A percentile compares a stretch with the other conserved stretches of the same genome.
These are phyloP conservation scores for Boleophthalmus pectinirostris DNA, from an alignment of 2,113 vertebrate genomes.

Conservation along the genomic window DNA sequence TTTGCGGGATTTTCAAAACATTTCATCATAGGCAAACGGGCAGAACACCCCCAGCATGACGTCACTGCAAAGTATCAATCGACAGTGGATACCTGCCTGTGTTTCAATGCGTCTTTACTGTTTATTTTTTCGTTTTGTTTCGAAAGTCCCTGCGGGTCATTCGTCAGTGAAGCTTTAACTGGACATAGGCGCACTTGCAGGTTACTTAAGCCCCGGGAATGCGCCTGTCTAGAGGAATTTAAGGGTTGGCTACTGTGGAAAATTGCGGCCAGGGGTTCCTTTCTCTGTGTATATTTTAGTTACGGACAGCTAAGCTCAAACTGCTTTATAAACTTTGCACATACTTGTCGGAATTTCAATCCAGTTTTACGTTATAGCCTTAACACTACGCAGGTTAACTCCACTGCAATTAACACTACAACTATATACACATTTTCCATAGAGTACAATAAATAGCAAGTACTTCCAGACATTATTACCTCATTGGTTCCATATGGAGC, in stretches of 20 bases:
- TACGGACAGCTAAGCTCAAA: constrained; percentile 17
- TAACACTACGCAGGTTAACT: constrained; percentile 44
- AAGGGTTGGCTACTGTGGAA: not conserved
- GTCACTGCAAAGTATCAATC: too few relatives aligned
- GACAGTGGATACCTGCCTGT: too few relatives aligned
- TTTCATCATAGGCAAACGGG: too few relatives aligned
- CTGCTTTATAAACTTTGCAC: constrained; percentile 53
- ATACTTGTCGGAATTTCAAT: constrained; percentile 51
- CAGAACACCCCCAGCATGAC: too few relatives aligned
- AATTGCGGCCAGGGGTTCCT: not conserved
- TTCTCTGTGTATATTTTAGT: not conserved
- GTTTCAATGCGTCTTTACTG: too few relatives aligned
- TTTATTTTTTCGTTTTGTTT: too few relatives aligned
- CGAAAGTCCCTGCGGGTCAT: not conserved
- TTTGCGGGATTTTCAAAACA: too few relatives aligned
- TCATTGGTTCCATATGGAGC: constrained; percentile 20
- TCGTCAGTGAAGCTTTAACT: not conserved
- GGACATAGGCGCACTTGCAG: not conserved
- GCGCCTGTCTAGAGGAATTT: not conserved
- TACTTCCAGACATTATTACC: constrained; percentile 19
- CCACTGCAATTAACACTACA: not conserved
- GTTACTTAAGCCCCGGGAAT: not conserved
- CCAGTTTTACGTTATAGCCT: constrained; percentile 27
- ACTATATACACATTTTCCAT: constrained; percentile 1
- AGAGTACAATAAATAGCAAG: constrained; percentile 6